Conservation (phyloP, 2,888 invertebrate genomes). For the Papilio elwesi region DNA sequence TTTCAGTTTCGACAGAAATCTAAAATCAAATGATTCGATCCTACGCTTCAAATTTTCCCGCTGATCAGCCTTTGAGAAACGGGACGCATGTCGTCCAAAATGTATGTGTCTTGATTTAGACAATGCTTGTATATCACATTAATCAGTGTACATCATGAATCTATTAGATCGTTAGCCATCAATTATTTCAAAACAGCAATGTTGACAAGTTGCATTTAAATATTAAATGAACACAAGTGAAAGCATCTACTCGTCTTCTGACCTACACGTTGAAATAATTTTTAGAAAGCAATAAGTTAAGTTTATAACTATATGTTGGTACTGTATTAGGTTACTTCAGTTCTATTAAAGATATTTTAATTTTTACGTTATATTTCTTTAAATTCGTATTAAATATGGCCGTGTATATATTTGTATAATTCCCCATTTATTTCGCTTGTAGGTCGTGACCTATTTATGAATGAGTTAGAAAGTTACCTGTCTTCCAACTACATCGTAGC, state of each 20-base stretch:
- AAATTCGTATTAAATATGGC: background rate
- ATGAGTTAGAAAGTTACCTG: slow-evolving; percentile 5
- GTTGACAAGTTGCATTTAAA: slow-evolving; percentile 4
- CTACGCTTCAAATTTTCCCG: too few species aligned
- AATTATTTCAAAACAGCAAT: background rate
- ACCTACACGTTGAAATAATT: slow-evolving; percentile 22
- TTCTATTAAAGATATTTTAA: slow-evolving; percentile 33
- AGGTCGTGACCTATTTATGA: slow-evolving; percentile 33
- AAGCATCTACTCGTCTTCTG: slow-evolving; percentile 27
- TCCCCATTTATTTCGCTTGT: background rate
- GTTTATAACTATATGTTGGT: background rate
- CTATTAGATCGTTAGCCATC: background rate
- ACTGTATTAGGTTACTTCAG: slow-evolving; percentile 31
- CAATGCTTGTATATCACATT: background rate
- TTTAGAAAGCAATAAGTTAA: slow-evolving; percentile 7
- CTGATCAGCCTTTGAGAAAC: too few species aligned
- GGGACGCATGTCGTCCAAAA: too few species aligned
- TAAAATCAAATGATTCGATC: too few species aligned
- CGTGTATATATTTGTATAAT: background rate
- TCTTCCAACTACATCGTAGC: background rate
- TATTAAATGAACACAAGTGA: slow-evolving; percentile 5
- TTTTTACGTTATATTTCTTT: slow-evolving; percentile 15
- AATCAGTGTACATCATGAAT: background rate
- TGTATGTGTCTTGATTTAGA: too few species aligned
- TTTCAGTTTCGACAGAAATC: too few species aligned